Conservation (phyloP, 2,797 vertebrate genomes). For the Balearica regulorum region DNA sequence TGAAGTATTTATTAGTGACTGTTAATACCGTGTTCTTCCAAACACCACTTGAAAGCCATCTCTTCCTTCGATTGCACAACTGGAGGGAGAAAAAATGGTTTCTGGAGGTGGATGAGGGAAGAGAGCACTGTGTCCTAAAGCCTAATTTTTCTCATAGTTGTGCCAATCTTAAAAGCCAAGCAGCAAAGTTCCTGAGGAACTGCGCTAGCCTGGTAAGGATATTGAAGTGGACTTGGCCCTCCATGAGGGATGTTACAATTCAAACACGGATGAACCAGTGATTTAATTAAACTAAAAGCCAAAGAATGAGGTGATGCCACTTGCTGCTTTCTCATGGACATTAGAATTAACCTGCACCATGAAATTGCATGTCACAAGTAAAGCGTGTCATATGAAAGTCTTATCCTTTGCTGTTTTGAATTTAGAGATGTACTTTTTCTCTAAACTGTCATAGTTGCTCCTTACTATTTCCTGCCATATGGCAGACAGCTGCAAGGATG, state of each 20-base stretch:
- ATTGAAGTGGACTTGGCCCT: background rate
- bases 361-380: background rate
- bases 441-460: background rate
- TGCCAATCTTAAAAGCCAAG: constrained; percentile 13
- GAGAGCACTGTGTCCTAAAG: background rate
- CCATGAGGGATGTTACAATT: background rate
- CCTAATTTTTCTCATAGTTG: constrained; percentile 22
- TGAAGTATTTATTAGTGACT: background rate
- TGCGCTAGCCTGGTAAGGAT: constrained; percentile 1
- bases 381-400: background rate
- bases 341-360: constrained; percentile 23
- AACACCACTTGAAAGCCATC: background rate
- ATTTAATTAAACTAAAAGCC: constrained; percentile 20
- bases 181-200: constrained; percentile 35
- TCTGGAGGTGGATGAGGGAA: constrained; percentile 16
- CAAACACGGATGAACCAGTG: constrained; percentile 6
- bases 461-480: background rate
- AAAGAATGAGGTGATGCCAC: constrained; percentile 33
- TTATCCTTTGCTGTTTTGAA: background rate
- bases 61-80: background rate
- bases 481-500: background rate
- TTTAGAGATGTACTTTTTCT: background rate
- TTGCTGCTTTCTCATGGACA: background rate
- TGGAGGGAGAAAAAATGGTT: background rate
- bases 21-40: background rate